A percentile compares a stretch with the other conserved stretches of the same genome.
Evolutionary conservation across 1,140 invertebrate genomes (phyloP).

Genomic region (Neoseiulus cucumeris): DNA sequence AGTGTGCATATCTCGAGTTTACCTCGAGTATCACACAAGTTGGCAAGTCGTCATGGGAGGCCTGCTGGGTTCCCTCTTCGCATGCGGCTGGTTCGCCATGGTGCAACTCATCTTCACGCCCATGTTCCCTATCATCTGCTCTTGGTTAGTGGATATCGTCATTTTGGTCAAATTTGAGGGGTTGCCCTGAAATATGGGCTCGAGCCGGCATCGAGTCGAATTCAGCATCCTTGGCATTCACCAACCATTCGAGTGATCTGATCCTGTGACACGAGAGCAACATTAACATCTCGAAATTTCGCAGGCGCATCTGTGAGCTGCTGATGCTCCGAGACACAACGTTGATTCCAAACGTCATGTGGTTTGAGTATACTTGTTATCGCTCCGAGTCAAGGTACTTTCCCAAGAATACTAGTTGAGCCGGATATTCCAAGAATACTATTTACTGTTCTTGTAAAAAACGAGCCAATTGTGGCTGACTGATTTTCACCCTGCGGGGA

Average conservation of each 20-base stretch:
- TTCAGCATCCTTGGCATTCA: background rate
- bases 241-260: background rate
- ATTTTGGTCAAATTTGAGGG: background rate
- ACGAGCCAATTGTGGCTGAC: background rate
- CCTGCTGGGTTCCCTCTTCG: slow-evolving; percentile 44
- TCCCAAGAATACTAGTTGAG: background rate
- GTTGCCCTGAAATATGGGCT: background rate
- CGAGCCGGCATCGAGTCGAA: background rate
- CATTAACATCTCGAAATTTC: slow-evolving; percentile 21
- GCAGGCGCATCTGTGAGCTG: slow-evolving; percentile 63
- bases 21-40: slow-evolving; percentile 65
- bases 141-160: slow-evolving; percentile 38
- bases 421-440: background rate
- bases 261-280: background rate
- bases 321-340: slow-evolving; percentile 69
- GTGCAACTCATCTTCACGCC: slow-evolving; percentile 60
- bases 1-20: slow-evolving; percentile 37
- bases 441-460: background rate
- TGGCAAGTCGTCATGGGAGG: slow-evolving; percentile 58
- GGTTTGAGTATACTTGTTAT: slow-evolving; percentile 82
- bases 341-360: slow-evolving; percentile 73
- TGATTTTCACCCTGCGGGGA: background rate
- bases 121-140: slow-evolving; percentile 59
- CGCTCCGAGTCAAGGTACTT: slow-evolving; percentile 44
- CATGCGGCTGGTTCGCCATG: slow-evolving; percentile 50